These are phyloP conservation scores for Aegithalos caudatus DNA, from an alignment of 2,113 vertebrate species.

Conservation along the genomic window DNA sequence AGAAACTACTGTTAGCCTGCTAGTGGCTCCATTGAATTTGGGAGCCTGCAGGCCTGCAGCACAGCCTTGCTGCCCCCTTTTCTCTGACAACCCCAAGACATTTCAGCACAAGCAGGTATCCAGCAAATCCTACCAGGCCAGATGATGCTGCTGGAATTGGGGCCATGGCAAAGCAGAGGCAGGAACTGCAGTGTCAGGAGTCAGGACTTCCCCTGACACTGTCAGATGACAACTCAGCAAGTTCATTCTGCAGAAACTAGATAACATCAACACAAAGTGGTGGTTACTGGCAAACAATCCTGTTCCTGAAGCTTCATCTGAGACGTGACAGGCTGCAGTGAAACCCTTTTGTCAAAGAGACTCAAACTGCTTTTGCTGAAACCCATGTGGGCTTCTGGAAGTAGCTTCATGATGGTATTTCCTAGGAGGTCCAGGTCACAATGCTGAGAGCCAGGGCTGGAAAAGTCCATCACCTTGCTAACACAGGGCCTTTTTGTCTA, in stretches of 20 bases:
- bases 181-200: conserved; percentile 52
- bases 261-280: conserved; percentile 72
- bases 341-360: neutral
- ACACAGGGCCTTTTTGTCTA: neutral
- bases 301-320: conserved; percentile 59
- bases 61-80: neutral
- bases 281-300: conserved; percentile 68
- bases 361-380: neutral
- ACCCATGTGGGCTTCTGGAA: neutral
- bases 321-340: conserved; percentile 21
- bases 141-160: neutral
- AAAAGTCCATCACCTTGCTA: neutral
- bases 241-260: conserved; percentile 76
- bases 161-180: neutral
- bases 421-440: neutral
- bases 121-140: neutral
- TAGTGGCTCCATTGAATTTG: neutral
- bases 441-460: neutral
- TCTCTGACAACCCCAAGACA: neutral
- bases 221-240: conserved; percentile 54
- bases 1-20: neutral
- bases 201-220: conserved; percentile 71
- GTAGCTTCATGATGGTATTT: neutral
- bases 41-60: fast-evolving
- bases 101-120: neutral